These are phyloP conservation scores for Galaxias olidus DNA, from an alignment of 2,797 vertebrate genomes.

Conservation along the genomic window DNA sequence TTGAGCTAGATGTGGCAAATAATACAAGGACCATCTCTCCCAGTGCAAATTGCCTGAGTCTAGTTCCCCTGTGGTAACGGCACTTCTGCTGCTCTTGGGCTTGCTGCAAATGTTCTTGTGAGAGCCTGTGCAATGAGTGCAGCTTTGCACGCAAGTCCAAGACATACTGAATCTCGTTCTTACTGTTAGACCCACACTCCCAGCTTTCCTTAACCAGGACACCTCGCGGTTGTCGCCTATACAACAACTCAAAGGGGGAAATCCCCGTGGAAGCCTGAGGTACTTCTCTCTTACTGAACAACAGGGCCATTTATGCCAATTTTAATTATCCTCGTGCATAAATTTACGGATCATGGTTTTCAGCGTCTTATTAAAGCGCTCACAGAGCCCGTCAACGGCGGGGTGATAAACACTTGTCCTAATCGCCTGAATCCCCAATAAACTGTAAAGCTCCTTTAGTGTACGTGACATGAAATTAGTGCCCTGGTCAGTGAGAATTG, in stretches of 20 bases:
- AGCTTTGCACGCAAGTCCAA: not conserved
- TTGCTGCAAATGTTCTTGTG: not conserved
- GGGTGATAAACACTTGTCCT: too few species aligned
- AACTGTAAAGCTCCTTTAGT: too few species aligned
- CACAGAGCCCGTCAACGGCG: not conserved
- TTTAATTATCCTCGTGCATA: not conserved
- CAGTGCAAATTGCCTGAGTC: too few species aligned
- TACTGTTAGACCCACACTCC: not conserved
- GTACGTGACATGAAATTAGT: too few species aligned
- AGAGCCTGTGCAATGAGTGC: not conserved
- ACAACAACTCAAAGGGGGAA: not conserved
- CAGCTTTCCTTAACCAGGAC: not conserved
- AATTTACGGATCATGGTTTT: not conserved
- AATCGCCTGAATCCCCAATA: too few species aligned
- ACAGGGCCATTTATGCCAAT: slow-evolving; percentile 6
- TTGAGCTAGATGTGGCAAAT: too few species aligned
- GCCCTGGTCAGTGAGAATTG: too few species aligned
- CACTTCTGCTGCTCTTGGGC: too few species aligned
- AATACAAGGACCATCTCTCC: too few species aligned
- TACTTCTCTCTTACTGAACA: not conserved
- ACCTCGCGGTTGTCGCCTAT: not conserved
- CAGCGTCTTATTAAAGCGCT: not conserved
- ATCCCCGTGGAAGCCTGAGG: slow-evolving; percentile 1
- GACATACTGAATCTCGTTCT: not conserved
- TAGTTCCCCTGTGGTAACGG: too few species aligned